Percentiles rank a stretch among this genome's conserved stretches.
Evolutionary conservation across 2,888 invertebrate genomes (phyloP).

Genomic region (Pheosia tremula): DNA sequence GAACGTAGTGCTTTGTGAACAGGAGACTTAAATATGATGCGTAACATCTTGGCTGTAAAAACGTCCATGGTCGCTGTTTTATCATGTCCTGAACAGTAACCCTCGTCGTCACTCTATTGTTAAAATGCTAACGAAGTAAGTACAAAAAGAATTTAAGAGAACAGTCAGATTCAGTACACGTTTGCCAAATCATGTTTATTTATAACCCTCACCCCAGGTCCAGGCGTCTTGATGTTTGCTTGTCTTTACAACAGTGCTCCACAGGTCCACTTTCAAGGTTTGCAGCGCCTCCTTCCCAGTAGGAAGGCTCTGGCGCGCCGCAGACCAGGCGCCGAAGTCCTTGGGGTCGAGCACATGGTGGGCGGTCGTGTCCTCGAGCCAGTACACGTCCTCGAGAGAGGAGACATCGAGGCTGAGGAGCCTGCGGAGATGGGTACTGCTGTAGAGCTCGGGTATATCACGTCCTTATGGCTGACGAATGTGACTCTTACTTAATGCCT

Average conservation of each 20-base stretch:
- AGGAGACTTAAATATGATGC: too few species aligned
- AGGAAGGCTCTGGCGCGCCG: constrained; percentile 92
- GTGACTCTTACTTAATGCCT: too few species aligned
- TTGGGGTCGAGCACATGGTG: constrained; percentile 89
- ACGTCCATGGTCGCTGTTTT: too few species aligned
- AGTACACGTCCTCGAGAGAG: constrained; percentile 95
- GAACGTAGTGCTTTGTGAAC: not conserved
- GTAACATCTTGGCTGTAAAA: too few species aligned
- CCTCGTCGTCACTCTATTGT: too few species aligned
- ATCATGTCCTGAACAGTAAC: too few species aligned
- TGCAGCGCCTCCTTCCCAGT: constrained; percentile 92
- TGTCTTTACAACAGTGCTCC: constrained; percentile 94
- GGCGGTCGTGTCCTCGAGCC: constrained; percentile 93
- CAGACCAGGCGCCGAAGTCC: constrained; percentile 91
- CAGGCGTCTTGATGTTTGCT: constrained; percentile 95
- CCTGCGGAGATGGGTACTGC: constrained; percentile 58
- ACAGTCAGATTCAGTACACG: too few species aligned
- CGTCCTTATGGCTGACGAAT: not conserved
- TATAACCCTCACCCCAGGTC: constrained; percentile 89
- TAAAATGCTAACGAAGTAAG: too few species aligned
- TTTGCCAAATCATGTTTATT: not conserved
- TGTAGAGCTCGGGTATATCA: not conserved
- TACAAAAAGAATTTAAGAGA: too few species aligned
- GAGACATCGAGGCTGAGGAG: constrained; percentile 92
- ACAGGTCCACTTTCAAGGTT: constrained; percentile 91